Evolutionary conservation across 1,140 invertebrate species (phyloP).

Genomic region (Euwallacea fornicatus): DNA sequence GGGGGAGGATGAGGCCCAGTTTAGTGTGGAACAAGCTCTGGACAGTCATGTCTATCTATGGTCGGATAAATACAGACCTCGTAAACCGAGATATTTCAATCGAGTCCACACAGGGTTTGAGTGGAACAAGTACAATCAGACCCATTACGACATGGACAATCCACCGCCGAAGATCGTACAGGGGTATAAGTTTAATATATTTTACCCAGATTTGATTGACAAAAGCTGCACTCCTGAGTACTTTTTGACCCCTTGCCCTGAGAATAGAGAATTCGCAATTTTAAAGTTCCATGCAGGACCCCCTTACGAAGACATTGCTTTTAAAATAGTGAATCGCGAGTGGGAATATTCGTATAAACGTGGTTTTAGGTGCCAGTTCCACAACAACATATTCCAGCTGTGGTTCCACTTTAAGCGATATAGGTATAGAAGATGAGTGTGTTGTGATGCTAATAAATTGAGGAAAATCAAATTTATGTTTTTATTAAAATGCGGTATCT

Average conservation of each 20-base stretch:
- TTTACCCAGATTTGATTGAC: constrained; percentile 99
- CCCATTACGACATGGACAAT: constrained; percentile 99
- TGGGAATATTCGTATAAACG: constrained; percentile 99
- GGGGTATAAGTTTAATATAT: constrained; percentile 99
- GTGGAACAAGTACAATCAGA: constrained; percentile 99
- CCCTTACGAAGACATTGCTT: constrained; percentile 99
- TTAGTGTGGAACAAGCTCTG: constrained; percentile 87
- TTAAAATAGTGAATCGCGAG: constrained; percentile 98
- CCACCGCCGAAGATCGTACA: constrained; percentile 99
- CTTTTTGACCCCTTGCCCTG: constrained; percentile 85
- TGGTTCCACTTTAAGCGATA: constrained; percentile 99
- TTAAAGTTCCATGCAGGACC: constrained; percentile 95
- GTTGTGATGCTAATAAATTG: neutral
- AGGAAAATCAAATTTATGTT: neutral
- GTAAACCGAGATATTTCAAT: constrained; percentile 98
- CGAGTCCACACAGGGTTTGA: constrained; percentile 95
- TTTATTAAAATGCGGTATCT: neutral
- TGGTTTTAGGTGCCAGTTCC: constrained; percentile 97
- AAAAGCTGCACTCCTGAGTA: constrained; percentile 93
- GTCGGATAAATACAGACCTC: constrained; percentile 97
- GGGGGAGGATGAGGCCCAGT: constrained; percentile 86
- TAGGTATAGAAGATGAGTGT: constrained; percentile 82
- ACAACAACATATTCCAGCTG: constrained; percentile 98
- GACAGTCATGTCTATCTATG: constrained; percentile 90
- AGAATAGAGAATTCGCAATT: constrained; percentile 94